Evolutionary conservation across 2,797 vertebrate species (phyloP).

Genomic region (Prionace glauca): DNA sequence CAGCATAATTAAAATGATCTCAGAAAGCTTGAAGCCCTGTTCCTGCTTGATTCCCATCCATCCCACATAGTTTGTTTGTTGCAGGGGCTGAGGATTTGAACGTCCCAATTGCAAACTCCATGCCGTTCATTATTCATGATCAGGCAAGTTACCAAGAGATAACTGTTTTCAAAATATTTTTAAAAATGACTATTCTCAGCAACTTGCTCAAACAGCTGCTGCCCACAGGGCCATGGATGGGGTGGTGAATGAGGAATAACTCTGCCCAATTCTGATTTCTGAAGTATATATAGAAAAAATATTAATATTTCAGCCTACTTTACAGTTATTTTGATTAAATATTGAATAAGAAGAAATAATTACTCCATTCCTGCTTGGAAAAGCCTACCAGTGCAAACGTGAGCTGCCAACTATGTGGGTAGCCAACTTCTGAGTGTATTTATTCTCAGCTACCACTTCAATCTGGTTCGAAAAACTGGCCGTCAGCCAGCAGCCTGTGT

Average conservation of each 20-base stretch:
- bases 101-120: neutral
- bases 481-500: neutral
- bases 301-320: neutral
- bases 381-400: neutral
- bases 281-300: neutral
- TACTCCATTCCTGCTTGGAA: neutral
- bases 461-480: constrained; percentile 1
- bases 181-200: neutral
- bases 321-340: neutral
- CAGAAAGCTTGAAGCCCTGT: neutral
- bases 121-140: neutral
- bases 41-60: neutral
- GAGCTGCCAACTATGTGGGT: neutral
- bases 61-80: neutral
- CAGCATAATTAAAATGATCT: neutral
- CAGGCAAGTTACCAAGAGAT: neutral
- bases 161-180: neutral
- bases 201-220: neutral
- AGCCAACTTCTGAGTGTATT: neutral
- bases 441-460: neutral
- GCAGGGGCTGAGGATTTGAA: neutral
- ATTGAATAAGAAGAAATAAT: neutral
- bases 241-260: neutral
- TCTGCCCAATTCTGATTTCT: neutral
- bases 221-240: neutral